Evolutionary conservation across 2,797 vertebrate species (phyloP).

Genomic region (Poecilia velifera): DNA sequence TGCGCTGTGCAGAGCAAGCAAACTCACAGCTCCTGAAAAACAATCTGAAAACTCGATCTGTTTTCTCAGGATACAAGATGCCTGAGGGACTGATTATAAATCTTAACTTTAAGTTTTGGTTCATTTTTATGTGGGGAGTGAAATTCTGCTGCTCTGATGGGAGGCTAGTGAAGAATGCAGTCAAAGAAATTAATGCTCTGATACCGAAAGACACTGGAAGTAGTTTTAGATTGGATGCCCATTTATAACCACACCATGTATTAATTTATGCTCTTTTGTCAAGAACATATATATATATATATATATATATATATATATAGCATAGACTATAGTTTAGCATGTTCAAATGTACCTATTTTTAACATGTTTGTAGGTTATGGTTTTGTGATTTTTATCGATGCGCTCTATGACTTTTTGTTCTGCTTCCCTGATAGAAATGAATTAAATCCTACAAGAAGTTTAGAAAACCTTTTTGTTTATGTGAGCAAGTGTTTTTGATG

Average conservation of each 20-base stretch:
- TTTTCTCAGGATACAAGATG: constrained; percentile 1
- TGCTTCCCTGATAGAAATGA: constrained; percentile 6
- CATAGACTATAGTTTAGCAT: constrained; percentile 5
- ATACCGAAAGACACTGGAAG: neutral
- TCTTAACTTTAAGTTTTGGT: neutral
- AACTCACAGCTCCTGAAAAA: neutral
- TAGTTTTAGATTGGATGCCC: neutral
- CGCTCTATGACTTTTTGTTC: constrained; percentile 7
- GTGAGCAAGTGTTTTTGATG: constrained; percentile 29
- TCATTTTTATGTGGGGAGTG: neutral
- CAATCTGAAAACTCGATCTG: neutral
- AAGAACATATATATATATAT: neutral
- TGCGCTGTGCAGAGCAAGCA: neutral
- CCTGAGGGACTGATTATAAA: too few species aligned
- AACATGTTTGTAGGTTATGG: constrained; percentile 10
- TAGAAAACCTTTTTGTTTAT: constrained; percentile 39
- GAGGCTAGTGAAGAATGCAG: neutral
- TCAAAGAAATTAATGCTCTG: neutral
- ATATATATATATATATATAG: neutral
- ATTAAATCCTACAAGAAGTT: constrained; percentile 22
- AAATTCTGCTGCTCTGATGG: neutral
- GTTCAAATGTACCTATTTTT: neutral
- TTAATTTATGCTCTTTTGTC: neutral
- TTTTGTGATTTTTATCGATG: neutral
- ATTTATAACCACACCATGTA: neutral